Evolutionary conservation across 2,888 invertebrate genomes (phyloP).

Genomic region (Cryptophagus acutangulus): DNA sequence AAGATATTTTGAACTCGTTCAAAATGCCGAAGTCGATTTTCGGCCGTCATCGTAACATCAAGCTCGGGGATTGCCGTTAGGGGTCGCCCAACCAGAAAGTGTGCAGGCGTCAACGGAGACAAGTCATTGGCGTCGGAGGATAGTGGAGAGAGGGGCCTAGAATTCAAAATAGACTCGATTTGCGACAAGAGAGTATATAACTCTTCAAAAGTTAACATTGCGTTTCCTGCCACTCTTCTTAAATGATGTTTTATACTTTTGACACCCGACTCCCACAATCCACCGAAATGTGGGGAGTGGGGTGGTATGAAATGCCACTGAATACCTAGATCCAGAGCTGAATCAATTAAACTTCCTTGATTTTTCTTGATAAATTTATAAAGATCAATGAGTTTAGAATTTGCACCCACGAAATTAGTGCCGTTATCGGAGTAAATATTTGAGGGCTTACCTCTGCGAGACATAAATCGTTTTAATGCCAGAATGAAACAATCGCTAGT

Average conservation of each 20-base stretch:
- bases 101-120: neutral
- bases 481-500: conserved; percentile 11
- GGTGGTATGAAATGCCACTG: conserved; percentile 1
- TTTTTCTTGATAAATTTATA: too few relatives aligned
- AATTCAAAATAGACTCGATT: neutral
- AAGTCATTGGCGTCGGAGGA: neutral
- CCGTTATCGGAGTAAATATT: conserved; percentile 15
- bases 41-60: neutral
- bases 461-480: conserved; percentile 17
- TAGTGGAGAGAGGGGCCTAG: neutral
- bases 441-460: conserved; percentile 13
- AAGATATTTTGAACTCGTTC: neutral
- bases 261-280: neutral
- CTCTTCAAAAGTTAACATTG: neutral
- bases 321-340: too few relatives aligned
- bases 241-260: neutral
- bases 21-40: neutral
- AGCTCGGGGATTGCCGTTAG: neutral
- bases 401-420: conserved; percentile 19
- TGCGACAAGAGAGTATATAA: neutral
- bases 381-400: conserved; percentile 14
- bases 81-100: neutral
- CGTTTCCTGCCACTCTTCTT: neutral
- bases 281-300: neutral
- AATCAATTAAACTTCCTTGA: too few relatives aligned